Conservation (phyloP, 2,797 vertebrate species). For the Nasua narica region DNA sequence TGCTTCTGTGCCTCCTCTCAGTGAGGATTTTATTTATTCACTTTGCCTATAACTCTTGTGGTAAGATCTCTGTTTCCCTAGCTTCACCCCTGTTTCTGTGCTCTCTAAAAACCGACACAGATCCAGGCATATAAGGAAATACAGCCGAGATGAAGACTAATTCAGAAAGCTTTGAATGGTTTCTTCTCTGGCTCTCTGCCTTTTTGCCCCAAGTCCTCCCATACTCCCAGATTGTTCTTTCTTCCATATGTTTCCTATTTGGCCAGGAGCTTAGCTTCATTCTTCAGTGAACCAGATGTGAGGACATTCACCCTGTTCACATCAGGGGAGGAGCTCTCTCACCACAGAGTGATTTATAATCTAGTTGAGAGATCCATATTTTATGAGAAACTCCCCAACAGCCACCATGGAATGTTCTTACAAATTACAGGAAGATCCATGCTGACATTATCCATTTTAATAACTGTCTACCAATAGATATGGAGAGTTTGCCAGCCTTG, state of each 20-base stretch:
- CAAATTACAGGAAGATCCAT: background rate
- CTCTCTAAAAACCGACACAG: background rate
- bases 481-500: background rate
- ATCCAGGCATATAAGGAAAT: background rate
- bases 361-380: constrained; percentile 9
- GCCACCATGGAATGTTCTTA: background rate
- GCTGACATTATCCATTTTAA: constrained; percentile 8
- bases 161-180: background rate
- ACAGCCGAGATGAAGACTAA: background rate
- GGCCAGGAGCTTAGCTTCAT: background rate
- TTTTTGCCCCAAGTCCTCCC: background rate
- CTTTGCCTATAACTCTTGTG: background rate
- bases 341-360: background rate
- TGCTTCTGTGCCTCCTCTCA: background rate
- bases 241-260: background rate
- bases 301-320: background rate
- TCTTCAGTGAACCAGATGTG: constrained; percentile 9
- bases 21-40: background rate
- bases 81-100: background rate
- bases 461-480: background rate
- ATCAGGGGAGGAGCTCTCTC: background rate
- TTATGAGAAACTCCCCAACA: background rate
- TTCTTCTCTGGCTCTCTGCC: background rate
- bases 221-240: background rate
- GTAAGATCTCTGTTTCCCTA: background rate